These are phyloP conservation scores for Halichoerus grypus DNA, from an alignment of 2,113 vertebrate species.

Conservation along the genomic window DNA sequence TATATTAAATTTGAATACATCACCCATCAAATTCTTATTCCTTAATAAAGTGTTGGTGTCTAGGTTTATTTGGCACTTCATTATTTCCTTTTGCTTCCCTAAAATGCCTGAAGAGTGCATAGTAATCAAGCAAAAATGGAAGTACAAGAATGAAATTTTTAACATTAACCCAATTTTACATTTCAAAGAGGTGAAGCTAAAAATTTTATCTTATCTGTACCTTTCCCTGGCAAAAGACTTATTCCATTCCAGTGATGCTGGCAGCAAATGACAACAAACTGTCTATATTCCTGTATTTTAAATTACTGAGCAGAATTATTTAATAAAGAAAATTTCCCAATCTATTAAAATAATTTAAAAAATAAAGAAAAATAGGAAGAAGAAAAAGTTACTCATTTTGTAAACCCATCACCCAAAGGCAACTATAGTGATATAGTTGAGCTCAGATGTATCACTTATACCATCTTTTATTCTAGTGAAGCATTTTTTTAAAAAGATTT, in stretches of 20 bases:
- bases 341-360: conserved; percentile 22
- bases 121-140: conserved; percentile 68
- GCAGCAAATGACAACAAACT: not conserved
- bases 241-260: not conserved
- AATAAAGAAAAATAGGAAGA: not conserved
- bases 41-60: conserved; percentile 65
- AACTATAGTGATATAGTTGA: not conserved
- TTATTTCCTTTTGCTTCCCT: conserved; percentile 66
- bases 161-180: conserved; percentile 70
- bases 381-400: not conserved
- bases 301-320: not conserved
- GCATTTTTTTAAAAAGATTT: not conserved
- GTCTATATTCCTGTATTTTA: conserved; percentile 46
- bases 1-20: conserved; percentile 76
- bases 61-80: conserved; percentile 54
- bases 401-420: not conserved
- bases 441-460: not conserved
- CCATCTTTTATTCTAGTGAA: not conserved
- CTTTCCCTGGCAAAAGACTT: conserved; percentile 39
- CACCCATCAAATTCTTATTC: conserved; percentile 68
- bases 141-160: conserved; percentile 71
- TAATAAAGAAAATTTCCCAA: conserved; percentile 5
- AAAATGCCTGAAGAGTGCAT: conserved; percentile 65
- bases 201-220: conserved; percentile 52
- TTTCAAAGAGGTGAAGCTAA: conserved; percentile 73